These are phyloP conservation scores for Zophobas morio DNA, from an alignment of 1,140 invertebrate species.

Conservation along the genomic window DNA sequence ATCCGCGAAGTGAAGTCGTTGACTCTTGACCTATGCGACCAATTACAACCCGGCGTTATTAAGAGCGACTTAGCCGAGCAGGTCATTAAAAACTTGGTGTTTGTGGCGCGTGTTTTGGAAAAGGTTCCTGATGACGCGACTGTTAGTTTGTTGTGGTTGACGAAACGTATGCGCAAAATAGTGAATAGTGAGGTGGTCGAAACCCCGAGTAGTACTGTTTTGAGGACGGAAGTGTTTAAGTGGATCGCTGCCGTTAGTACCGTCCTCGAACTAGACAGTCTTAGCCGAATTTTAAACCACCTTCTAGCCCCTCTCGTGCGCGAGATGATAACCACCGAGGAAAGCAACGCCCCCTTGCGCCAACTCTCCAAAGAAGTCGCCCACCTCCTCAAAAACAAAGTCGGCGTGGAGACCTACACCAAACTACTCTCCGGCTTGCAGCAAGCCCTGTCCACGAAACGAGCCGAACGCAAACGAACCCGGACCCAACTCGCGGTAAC, in stretches of 20 bases:
- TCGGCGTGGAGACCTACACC: conserved; percentile 78
- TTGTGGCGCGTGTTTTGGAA: conserved; percentile 76
- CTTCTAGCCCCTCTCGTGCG: conserved; percentile 78
- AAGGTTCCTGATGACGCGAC: conserved; percentile 66
- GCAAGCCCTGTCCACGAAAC: conserved; percentile 73
- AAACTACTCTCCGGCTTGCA: conserved; percentile 73
- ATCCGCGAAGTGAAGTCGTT: conserved; percentile 75
- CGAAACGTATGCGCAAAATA: conserved; percentile 78
- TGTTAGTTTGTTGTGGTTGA: conserved; percentile 77
- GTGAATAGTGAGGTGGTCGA: conserved; percentile 82
- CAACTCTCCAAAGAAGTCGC: conserved; percentile 78
- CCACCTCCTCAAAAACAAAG: conserved; percentile 76
- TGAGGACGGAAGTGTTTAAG: conserved; percentile 80
- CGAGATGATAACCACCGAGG: conserved; percentile 76
- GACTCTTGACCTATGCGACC: conserved; percentile 80
- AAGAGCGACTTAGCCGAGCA: conserved; percentile 76
- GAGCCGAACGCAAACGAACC: conserved; percentile 77
- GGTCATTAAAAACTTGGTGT: conserved; percentile 82
- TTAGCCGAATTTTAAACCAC: conserved; percentile 71
- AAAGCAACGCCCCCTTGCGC: conserved; percentile 71
- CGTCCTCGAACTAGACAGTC: conserved; percentile 71
- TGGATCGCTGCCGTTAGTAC: conserved; percentile 79
- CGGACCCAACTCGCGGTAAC: conserved; percentile 79
- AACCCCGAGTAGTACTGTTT: conserved; percentile 71
- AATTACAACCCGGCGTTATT: conserved; percentile 76